A percentile compares a stretch with the other conserved stretches of the same genome.
Evolutionary conservation across 2,113 vertebrate genomes (phyloP).

Genomic region (Cephalopterus ornatus): DNA sequence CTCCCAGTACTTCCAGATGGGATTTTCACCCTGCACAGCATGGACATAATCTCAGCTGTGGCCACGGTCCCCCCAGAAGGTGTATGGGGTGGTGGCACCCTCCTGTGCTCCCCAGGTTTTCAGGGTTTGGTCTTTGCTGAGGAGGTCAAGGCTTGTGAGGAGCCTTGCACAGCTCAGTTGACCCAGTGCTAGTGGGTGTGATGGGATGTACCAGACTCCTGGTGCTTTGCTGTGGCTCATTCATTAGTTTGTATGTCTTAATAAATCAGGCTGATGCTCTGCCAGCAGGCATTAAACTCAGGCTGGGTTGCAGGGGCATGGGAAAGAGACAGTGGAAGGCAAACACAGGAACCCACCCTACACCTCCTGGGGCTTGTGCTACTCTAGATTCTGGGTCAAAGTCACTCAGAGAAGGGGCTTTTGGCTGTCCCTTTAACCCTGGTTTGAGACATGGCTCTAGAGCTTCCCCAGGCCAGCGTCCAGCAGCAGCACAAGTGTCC

Average conservation of each 20-base stretch:
- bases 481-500: background rate
- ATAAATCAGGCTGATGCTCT: background rate
- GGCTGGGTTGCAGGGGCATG: background rate
- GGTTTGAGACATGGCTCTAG: background rate
- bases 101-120: background rate
- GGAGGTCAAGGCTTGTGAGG: background rate
- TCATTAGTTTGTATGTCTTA: background rate
- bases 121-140: background rate
- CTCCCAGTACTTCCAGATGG: background rate
- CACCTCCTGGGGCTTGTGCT: background rate
- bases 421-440: background rate
- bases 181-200: background rate
- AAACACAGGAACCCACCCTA: background rate
- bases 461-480: background rate
- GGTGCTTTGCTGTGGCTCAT: background rate
- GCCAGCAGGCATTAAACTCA: background rate
- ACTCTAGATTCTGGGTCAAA: background rate
- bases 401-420: background rate
- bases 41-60: fast-evolving
- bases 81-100: fast-evolving
- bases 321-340: background rate
- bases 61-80: fast-evolving
- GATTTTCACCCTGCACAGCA: fast-evolving
- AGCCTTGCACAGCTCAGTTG: background rate
- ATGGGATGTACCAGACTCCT: background rate